Evolutionary conservation across 2,797 vertebrate genomes (phyloP), one percentile per base, ranked within the genome.

Genomic region (Florisuga fusca): DNA sequence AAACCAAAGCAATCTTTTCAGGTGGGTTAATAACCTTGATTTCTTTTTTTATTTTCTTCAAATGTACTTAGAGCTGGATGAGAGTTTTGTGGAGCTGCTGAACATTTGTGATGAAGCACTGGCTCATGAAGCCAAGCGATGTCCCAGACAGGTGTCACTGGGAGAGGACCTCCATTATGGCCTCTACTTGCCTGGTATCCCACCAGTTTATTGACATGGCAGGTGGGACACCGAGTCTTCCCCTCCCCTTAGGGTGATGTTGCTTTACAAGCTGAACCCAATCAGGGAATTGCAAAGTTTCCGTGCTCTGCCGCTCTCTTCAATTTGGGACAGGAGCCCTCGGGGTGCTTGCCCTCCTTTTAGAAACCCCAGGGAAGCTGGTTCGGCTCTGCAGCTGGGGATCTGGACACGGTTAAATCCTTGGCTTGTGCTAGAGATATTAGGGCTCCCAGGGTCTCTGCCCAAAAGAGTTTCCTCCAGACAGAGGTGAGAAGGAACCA

Each of bases 1-100:
- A 85, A 94, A 92, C 34, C n/a, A 78, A 84, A 89, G 8, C 10
- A 41, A 29, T 54, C 18, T 27, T 79, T 94, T 72, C 48, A 90
- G 33, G 53, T 73, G 59, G 19, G 14, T 58, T 84, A 64, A 62
- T 66, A 82, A 71, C 31, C 11, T 63, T 78, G 10, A 36, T 83
- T 72, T 38, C 3, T 12, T 64, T 50, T 53, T 46, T 41, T n/a
- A 23, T 79, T 69, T 26, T 59, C 36, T 92, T 81, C 27, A 53
- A 34, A 15, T 27, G 12, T 53, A 68, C n/a, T 58, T 82, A 48
- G n/a, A 1, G 0, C 41, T 51, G 51, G 15, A 25, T 62, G 36
- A 71, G 27, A 66, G 7, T 82, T 90, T 38, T 68, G 16, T 75
- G 50, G 16, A 90, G 50, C 21, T 33, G 41, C 17, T 1, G 0